Percentiles rank a stretch among this genome's conserved stretches.
phyloP scores from a whole-genome alignment of 2,113 vertebrate species.

The Rhabdornis inornatus region DNA sequence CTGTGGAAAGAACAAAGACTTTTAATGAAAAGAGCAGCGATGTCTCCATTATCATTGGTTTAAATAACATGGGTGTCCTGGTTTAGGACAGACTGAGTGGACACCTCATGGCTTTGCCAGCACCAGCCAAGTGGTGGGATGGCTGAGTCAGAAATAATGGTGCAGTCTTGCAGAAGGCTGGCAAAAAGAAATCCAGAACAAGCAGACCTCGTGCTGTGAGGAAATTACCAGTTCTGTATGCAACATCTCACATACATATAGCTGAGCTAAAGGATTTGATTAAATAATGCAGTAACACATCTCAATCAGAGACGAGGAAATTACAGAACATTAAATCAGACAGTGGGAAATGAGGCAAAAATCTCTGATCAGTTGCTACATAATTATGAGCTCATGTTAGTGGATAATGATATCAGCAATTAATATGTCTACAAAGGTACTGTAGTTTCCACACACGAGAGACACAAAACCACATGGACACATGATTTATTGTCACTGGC shows the following conservation, averaged over 20 bases:
- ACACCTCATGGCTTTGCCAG: neutral
- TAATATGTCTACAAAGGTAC: neutral
- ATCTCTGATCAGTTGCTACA: neutral
- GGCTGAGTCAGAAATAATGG: neutral
- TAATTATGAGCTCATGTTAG: neutral
- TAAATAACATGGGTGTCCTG: neutral
- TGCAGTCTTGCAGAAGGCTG: neutral
- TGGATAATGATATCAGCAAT: neutral
- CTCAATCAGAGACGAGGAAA: neutral
- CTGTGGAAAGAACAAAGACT: neutral
- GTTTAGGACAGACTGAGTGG: neutral
- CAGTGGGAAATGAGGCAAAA: neutral
- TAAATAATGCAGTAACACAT: neutral
- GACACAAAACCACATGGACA: neutral
- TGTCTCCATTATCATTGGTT: neutral
- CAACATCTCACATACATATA: neutral
- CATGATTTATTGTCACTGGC: neutral
- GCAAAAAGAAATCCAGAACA: neutral
- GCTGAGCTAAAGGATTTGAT: neutral
- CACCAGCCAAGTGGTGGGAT: neutral
- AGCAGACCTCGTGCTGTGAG: neutral
- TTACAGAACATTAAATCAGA: neutral
- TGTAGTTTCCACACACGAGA: neutral
- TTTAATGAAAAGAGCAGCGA: neutral
- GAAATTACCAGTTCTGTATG: neutral